These are phyloP conservation scores for Prunella himalayana DNA, from an alignment of 2,113 vertebrate genomes.

Conservation along the genomic window DNA sequence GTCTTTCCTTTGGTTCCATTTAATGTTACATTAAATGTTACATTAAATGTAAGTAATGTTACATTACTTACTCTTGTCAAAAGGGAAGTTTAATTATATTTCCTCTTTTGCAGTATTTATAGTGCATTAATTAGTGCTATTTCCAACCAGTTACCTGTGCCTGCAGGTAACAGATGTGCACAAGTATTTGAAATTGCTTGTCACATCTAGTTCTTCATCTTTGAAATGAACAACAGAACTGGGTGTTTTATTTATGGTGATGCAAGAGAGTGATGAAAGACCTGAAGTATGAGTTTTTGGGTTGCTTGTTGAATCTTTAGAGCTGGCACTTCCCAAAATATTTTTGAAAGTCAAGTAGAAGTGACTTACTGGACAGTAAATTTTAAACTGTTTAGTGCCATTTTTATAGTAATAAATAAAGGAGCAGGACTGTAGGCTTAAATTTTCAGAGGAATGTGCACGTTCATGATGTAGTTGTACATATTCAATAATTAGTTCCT, in stretches of 20 bases:
- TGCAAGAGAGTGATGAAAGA: neutral
- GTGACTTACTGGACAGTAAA: neutral
- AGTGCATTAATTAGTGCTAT: neutral
- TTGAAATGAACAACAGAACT: neutral
- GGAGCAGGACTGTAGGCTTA: neutral
- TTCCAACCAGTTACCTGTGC: neutral
- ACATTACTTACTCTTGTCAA: neutral
- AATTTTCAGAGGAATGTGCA: neutral
- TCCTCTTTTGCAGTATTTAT: neutral
- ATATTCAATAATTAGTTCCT: neutral
- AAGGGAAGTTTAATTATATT: neutral
- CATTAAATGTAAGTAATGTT: too few species aligned
- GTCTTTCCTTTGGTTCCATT: neutral
- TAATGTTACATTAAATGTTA: neutral
- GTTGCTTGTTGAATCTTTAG: neutral
- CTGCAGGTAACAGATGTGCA: neutral
- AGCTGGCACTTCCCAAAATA: neutral
- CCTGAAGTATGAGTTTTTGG: neutral
- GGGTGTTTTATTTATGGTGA: neutral
- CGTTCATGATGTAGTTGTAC: neutral
- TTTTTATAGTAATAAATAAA: neutral
- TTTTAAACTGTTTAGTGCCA: neutral
- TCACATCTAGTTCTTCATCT: neutral
- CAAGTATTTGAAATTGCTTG: neutral
- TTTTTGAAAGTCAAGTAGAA: neutral